These are phyloP conservation scores for Urocynchramus pylzowi DNA, from an alignment of 2,113 vertebrate species.

Conservation along the genomic window DNA sequence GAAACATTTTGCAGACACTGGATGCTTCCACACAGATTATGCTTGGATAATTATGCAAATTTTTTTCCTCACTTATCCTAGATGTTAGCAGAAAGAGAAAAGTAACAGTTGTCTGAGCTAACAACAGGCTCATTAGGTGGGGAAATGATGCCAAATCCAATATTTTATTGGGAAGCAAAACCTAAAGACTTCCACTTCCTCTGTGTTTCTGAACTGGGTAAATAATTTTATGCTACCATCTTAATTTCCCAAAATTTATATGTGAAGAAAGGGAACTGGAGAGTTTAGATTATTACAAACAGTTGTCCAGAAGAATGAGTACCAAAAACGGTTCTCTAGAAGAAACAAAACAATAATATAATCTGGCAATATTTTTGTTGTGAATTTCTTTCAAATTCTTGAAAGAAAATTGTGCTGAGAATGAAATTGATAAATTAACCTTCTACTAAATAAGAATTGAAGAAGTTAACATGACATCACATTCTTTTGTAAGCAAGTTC, in stretches of 20 bases:
- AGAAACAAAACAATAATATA: neutral
- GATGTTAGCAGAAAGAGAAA: conserved; percentile 13
- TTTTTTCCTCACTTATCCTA: neutral
- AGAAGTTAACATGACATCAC: neutral
- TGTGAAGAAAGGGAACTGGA: neutral
- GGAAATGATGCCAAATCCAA: neutral
- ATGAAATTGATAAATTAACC: neutral
- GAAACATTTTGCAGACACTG: neutral
- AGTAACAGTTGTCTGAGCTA: conserved; percentile 4
- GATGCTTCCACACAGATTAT: conserved; percentile 7
- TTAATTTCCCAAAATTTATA: neutral
- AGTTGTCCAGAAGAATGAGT: neutral
- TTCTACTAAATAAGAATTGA: neutral
- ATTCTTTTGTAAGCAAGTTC: neutral
- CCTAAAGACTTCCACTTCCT: neutral
- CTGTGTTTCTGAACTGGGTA: neutral
- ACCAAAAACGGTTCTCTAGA: neutral
- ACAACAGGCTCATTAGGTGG: neutral
- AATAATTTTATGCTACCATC: neutral
- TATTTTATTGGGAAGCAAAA: neutral
- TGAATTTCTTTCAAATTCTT: neutral
- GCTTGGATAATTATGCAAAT: neutral
- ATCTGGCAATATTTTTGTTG: neutral
- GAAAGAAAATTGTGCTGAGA: neutral
- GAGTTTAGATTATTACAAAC: neutral